phyloP scores from a whole-genome alignment of 30 jellyfish, hydroid and myxozoan genomes.

The Cassiopea xamachana region DNA sequence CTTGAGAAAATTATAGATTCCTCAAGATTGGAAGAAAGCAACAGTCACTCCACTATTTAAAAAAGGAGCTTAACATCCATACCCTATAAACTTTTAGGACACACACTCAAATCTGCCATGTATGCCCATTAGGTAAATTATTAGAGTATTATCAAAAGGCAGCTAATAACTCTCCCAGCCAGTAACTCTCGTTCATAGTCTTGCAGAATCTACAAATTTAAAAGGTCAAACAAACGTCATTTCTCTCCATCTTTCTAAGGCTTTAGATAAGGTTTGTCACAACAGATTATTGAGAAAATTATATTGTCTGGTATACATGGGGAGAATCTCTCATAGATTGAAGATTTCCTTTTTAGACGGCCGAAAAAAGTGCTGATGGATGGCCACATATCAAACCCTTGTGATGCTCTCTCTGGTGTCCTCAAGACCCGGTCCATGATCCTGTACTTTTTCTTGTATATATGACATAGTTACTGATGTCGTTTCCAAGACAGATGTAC shows the following conservation, averaged over 20 bases:
- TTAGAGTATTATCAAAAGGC: constrained; percentile 36
- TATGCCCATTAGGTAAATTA: constrained; percentile 52
- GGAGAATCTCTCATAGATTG: constrained; percentile 26
- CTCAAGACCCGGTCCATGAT: constrained; percentile 69
- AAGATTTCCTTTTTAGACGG: constrained; percentile 51
- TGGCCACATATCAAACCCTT: constrained; percentile 41
- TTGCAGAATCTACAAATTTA: constrained; percentile 30
- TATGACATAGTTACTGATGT: constrained; percentile 41
- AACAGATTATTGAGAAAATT: constrained; percentile 31
- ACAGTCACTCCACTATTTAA: constrained; percentile 51
- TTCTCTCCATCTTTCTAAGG: constrained; percentile 44
- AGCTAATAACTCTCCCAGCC: constrained; percentile 54
- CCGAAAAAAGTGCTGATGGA: constrained; percentile 56
- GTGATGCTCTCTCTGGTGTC: constrained; percentile 62
- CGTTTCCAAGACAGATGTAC: constrained; percentile 20
- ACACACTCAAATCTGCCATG: constrained; percentile 50
- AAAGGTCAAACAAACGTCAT: constrained; percentile 42
- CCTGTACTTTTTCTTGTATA: constrained; percentile 37
- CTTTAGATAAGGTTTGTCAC: constrained; percentile 61
- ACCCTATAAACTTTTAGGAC: constrained; percentile 68
- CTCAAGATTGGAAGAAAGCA: constrained; percentile 46
- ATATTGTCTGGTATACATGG: constrained; percentile 44
- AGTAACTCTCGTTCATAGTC: constrained; percentile 32
- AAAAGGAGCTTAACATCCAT: constrained; percentile 57
- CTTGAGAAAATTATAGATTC: constrained; percentile 30